Evolutionary conservation across 2,888 invertebrate genomes (phyloP).

Genomic region (Standfussiana lucernea): DNA sequence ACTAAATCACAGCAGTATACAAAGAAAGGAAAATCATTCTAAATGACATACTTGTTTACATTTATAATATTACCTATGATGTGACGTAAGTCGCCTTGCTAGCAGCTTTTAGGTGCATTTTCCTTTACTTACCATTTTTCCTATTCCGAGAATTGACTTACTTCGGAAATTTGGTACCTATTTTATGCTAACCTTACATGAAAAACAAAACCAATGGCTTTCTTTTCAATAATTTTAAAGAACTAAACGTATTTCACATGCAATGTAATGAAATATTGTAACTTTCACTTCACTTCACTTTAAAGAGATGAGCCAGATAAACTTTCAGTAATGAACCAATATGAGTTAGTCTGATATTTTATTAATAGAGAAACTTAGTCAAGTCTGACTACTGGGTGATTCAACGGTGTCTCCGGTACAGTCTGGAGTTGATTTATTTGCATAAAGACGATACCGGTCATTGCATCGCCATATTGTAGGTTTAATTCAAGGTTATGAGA

Average conservation of each 20-base stretch:
- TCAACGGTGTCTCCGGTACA: conserved; percentile 56
- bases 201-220: neutral
- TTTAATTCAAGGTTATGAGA: conserved; percentile 21
- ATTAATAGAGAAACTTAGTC: conserved; percentile 57
- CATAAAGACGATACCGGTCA: conserved; percentile 22
- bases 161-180: neutral
- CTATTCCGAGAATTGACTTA: neutral
- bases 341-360: conserved; percentile 7
- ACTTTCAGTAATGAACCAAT: conserved; percentile 10
- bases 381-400: conserved; percentile 49
- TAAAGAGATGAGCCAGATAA: neutral
- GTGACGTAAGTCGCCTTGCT: neutral
- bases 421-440: conserved; percentile 54
- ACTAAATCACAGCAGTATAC: conserved; percentile 22
- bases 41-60: conserved; percentile 30
- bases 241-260: too few relatives aligned
- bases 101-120: conserved; percentile 16
- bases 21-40: conserved; percentile 25
- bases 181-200: neutral
- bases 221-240: neutral
- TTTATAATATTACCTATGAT: conserved; percentile 25
- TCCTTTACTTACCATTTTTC: neutral
- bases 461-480: conserved; percentile 28
- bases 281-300: neutral
- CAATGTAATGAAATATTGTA: neutral